Evolutionary conservation across 2,888 invertebrate species (phyloP).

Genomic region (Furcula furcula): DNA sequence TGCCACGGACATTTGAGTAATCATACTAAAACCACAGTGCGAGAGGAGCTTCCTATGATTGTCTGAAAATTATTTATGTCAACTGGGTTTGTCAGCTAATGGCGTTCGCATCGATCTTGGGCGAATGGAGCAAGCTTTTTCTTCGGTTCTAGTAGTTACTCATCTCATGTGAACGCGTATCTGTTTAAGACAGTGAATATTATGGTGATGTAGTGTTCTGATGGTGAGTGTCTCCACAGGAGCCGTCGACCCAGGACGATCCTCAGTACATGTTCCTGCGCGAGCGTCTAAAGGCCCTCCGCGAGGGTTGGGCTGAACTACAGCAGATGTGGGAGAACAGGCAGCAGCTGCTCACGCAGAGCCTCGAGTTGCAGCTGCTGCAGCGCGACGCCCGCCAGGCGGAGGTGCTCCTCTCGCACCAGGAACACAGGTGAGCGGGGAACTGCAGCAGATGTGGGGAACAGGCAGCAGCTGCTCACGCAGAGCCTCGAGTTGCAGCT

Average conservation of each 20-base stretch:
- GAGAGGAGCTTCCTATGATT: too few species aligned
- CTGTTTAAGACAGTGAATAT: too few species aligned
- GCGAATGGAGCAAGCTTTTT: neutral
- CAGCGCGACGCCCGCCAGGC: constrained; percentile 98
- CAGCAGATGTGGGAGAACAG: constrained; percentile 99
- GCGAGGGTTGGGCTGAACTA: constrained; percentile 99
- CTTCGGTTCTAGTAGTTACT: neutral
- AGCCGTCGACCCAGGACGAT: constrained; percentile 94
- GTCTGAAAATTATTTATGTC: too few species aligned
- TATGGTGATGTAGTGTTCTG: too few species aligned
- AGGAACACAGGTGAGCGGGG: constrained; percentile 91
- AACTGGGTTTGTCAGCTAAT: too few species aligned
- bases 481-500: too few species aligned
- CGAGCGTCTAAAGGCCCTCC: constrained; percentile 97
- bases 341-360: constrained; percentile 96
- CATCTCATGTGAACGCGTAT: too few species aligned
- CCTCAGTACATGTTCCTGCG: constrained; percentile 99
- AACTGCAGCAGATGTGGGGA: neutral
- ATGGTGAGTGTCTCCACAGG: constrained; percentile 54
- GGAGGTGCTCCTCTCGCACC: constrained; percentile 98
- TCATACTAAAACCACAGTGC: too few species aligned
- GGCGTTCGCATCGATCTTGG: neutral
- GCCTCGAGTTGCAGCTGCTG: constrained; percentile 96
- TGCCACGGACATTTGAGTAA: too few species aligned
- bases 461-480: too few species aligned